These are phyloP conservation scores for Brachionus rotundiformis DNA, from an alignment of 1,140 invertebrate genomes.

Conservation along the genomic window DNA sequence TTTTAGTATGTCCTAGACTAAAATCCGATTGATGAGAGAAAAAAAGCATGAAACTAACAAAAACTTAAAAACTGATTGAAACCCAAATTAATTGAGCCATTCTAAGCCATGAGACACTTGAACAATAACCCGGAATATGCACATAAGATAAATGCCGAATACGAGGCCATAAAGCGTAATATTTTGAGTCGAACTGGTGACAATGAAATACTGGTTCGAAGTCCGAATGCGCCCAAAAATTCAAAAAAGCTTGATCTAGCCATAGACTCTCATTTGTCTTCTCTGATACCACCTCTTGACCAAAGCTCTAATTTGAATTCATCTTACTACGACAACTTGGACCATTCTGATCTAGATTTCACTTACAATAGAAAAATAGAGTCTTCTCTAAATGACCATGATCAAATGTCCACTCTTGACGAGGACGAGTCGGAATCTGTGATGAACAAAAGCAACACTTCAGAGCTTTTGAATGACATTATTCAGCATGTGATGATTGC, in stretches of 20 bases:
- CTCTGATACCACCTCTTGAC: neutral
- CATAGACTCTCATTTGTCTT: slow-evolving; percentile 1
- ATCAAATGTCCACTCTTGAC: neutral
- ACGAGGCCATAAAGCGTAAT: slow-evolving; percentile 21
- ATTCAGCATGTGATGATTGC: slow-evolving; percentile 34
- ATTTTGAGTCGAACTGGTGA: slow-evolving; percentile 5
- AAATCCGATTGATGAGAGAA: slow-evolving; percentile 7
- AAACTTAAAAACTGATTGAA: neutral
- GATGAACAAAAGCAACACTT: slow-evolving; percentile 13
- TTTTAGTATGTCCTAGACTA: neutral
- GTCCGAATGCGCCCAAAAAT: neutral
- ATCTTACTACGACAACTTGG: slow-evolving; percentile 30
- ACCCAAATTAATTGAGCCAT: neutral
- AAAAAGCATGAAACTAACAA: slow-evolving; percentile 9
- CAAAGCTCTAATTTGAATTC: slow-evolving; percentile 25
- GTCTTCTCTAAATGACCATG: neutral
- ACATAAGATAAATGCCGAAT: slow-evolving; percentile 36
- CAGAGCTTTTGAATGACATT: slow-evolving; percentile 36
- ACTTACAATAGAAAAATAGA: neutral
- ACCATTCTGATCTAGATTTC: neutral
- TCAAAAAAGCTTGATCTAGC: neutral
- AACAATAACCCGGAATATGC: neutral
- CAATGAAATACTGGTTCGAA: slow-evolving; percentile 3
- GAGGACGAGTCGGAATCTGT: neutral
- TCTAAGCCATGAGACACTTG: neutral